Evolutionary conservation across 2,113 vertebrate genomes (phyloP).

Genomic region (Rallus limicola): DNA sequence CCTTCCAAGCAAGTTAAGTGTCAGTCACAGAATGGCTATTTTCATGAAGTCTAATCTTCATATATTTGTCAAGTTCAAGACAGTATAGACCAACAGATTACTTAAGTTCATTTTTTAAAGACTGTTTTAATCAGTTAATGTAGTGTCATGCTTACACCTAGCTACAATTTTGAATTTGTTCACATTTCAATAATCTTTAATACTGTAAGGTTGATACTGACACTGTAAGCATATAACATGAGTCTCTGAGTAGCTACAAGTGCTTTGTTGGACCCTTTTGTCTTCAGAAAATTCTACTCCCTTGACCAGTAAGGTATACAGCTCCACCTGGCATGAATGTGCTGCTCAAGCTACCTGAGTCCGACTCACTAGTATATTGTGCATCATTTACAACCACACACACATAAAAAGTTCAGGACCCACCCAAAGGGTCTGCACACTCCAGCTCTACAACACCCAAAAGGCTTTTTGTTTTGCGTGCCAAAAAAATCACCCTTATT

Average conservation of each 20-base stretch:
- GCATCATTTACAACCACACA: not conserved
- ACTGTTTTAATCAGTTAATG: not conserved
- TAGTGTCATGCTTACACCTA: not conserved
- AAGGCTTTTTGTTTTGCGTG: not conserved
- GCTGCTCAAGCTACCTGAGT: not conserved
- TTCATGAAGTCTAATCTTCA: not conserved
- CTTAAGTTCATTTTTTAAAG: not conserved
- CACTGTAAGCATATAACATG: not conserved
- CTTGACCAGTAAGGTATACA: not conserved
- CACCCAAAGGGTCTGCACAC: not conserved
- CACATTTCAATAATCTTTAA: not conserved
- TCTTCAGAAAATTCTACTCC: not conserved
- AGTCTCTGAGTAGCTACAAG: not conserved
- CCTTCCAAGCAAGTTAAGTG: conserved; percentile 18
- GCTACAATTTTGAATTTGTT: not conserved
- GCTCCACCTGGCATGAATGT: conserved; percentile 13
- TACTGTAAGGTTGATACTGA: not conserved
- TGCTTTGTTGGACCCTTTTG: conserved; percentile 14
- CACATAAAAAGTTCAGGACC: not conserved
- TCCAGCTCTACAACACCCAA: not conserved
- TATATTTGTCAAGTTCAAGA: not conserved
- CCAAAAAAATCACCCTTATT: not conserved
- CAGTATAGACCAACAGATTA: not conserved
- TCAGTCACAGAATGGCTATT: not conserved
- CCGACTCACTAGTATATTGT: not conserved